Evolutionary conservation across 2,888 invertebrate genomes (phyloP).

Genomic region (Unio pictorum): DNA sequence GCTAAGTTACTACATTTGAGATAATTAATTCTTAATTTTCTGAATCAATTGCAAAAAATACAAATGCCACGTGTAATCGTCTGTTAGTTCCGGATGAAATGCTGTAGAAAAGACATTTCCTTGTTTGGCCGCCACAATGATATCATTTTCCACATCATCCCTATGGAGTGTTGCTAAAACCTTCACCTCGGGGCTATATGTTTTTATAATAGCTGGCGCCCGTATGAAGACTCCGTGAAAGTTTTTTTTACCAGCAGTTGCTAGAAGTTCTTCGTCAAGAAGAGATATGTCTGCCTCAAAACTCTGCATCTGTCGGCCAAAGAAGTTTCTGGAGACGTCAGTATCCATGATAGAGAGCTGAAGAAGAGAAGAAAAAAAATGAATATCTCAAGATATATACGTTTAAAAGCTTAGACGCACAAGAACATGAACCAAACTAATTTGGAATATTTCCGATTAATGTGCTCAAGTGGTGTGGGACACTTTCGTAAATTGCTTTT

Average conservation of each 20-base stretch:
- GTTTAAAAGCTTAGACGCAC: too few species aligned
- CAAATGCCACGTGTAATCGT: slow-evolving; percentile 58
- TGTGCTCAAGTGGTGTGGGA: too few species aligned
- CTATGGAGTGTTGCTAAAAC: slow-evolving; percentile 43
- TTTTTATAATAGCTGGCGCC: slow-evolving; percentile 54
- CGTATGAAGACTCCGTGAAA: slow-evolving; percentile 61
- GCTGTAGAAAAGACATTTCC: slow-evolving; percentile 56
- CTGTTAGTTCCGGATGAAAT: slow-evolving; percentile 65
- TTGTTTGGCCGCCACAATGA: slow-evolving; percentile 58
- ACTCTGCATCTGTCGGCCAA: slow-evolving; percentile 59
- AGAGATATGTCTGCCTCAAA: slow-evolving; percentile 50
- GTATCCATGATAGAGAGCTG: slow-evolving; percentile 55
- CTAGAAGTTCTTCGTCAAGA: slow-evolving; percentile 19
- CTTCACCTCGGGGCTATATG: slow-evolving; percentile 32
- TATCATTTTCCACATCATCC: slow-evolving; percentile 22
- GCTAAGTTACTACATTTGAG: too few species aligned
- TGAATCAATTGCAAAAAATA: slow-evolving; percentile 51
- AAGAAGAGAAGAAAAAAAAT: slow-evolving; percentile 2
- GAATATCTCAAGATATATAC: too few species aligned
- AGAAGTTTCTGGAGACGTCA: slow-evolving; percentile 55
- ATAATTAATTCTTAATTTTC: not conserved
- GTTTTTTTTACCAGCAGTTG: slow-evolving; percentile 15
- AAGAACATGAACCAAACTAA: too few species aligned
- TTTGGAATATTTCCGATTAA: too few species aligned
- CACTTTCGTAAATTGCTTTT: too few species aligned